Evolutionary conservation across 2,888 invertebrate species (phyloP).

Genomic region (Acleris sparsana): DNA sequence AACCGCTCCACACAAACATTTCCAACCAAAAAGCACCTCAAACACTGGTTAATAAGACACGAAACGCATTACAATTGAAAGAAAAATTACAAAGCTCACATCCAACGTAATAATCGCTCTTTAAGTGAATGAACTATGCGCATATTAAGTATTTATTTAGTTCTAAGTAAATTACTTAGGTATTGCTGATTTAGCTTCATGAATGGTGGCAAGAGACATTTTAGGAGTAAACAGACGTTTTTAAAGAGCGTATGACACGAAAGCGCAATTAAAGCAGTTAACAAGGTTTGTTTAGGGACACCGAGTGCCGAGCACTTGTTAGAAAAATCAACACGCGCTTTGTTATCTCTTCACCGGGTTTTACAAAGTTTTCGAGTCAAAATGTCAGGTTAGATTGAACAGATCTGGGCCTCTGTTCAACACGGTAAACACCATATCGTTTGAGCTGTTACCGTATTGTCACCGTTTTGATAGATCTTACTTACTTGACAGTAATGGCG

Average conservation of each 20-base stretch:
- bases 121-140: slow-evolving; percentile 76
- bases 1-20: slow-evolving; percentile 49
- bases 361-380: too few relatives aligned
- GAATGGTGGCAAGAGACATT: slow-evolving; percentile 19
- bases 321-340: slow-evolving; percentile 33
- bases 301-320: slow-evolving; percentile 13
- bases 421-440: too few relatives aligned
- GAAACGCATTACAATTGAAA: slow-evolving; percentile 35
- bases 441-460: too few relatives aligned
- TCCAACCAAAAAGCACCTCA: slow-evolving; percentile 45
- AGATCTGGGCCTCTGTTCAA: too few relatives aligned
- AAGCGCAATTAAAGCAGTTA: slow-evolving; percentile 37
- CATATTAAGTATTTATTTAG: slow-evolving; percentile 57
- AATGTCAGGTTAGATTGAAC: too few relatives aligned
- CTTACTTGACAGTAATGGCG: too few relatives aligned
- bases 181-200: slow-evolving; percentile 41
- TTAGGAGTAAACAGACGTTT: slow-evolving; percentile 19
- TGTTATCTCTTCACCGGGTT: slow-evolving; percentile 11
- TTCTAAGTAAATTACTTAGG: slow-evolving; percentile 55
- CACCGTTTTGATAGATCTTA: too few relatives aligned
- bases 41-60: slow-evolving; percentile 42
- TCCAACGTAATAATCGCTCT: slow-evolving; percentile 61
- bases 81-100: slow-evolving; percentile 44
- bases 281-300: slow-evolving; percentile 37
- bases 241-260: slow-evolving; percentile 35